Base-by-base conservation (phyloP, 2,113 vertebrate species). In the Perca schrenkii region DNA sequence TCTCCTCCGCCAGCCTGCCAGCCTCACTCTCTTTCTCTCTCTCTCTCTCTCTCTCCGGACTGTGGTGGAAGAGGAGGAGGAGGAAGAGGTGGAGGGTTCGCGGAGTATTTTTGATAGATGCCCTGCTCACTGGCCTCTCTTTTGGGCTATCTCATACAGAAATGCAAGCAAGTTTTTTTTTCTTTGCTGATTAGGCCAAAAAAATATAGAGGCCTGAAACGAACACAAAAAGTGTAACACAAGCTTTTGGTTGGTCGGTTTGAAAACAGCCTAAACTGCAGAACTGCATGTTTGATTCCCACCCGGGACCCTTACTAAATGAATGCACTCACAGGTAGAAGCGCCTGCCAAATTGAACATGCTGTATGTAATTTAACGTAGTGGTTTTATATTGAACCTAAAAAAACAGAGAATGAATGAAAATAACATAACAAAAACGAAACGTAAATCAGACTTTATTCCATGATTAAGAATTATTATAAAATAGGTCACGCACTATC, bases 101-200 rank as follows among this genome's bases (percentile, higher is more conserved):
- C 87, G 85, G 86, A 77, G 84, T 87, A 84, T 91, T 90, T 34
- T 91, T 93, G 92, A 94, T 93, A 85, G 92, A 95, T 94, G 90
- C 87, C 87, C 91, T 86, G 86, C 80, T 86, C 76, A 52, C 82
- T 74, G 69, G 72, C 69, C 76, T 83, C 80, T 66, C 80, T 79
- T 82, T 76, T 82, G 79, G 64, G 77, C 63, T 46, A 56, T 49
- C 62, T 85, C 34, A 40, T 75, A 11, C 64, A 79, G 25, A 89
- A 79, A 74, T 68, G 46, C 72, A 28, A 34, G 3, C 34, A 84
- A 82, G 73, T 82, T 53, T 63, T 63, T 25, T 57, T 69, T 31
- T 10, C 7, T 88, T 83, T 90, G 88, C 86, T 91, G 91, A 90
- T 88, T 60, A 88, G 60, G 84, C 85, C 85, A 90, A 68, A 86